These are phyloP conservation scores for Homalodisca vitripennis DNA, from an alignment of 1,140 invertebrate species.

Conservation along the genomic window DNA sequence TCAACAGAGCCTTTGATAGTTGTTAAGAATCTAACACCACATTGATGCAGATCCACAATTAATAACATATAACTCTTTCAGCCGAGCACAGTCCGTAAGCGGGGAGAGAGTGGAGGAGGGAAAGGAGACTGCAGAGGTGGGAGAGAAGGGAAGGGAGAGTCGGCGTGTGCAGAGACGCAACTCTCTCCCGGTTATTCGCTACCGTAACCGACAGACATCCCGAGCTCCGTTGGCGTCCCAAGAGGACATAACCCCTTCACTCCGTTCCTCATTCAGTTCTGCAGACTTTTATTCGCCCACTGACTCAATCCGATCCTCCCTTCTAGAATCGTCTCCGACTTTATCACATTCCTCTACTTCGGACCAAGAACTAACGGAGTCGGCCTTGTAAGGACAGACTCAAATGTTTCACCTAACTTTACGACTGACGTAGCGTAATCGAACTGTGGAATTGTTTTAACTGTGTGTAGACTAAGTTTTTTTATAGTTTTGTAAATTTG, in stretches of 20 bases:
- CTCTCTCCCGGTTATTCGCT: slow-evolving; percentile 11
- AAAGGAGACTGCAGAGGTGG: background rate
- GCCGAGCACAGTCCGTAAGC: background rate
- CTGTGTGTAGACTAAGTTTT: background rate
- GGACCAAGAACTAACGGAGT: background rate
- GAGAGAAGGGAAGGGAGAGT: background rate
- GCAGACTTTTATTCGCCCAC: slow-evolving; percentile 25
- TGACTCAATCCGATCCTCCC: slow-evolving; percentile 18
- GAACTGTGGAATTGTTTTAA: too few relatives aligned
- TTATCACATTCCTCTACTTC: background rate
- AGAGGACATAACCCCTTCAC: slow-evolving; percentile 37
- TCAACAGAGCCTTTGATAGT: too few relatives aligned
- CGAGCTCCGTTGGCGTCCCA: slow-evolving; percentile 34
- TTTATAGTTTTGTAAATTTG: background rate
- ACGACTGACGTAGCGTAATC: too few relatives aligned
- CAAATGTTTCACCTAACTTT: too few relatives aligned
- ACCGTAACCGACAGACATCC: slow-evolving; percentile 3
- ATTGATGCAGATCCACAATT: too few relatives aligned
- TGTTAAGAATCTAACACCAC: too few relatives aligned
- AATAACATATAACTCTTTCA: too few relatives aligned
- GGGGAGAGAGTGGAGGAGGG: slow-evolving; percentile 8
- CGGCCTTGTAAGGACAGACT: too few relatives aligned
- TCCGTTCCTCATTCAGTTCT: slow-evolving; percentile 36
- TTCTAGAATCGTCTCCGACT: background rate
- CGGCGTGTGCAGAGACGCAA: slow-evolving; percentile 2